Evolutionary conservation across 1,140 invertebrate genomes (phyloP).

Genomic region (Drosophila ambigua): DNA sequence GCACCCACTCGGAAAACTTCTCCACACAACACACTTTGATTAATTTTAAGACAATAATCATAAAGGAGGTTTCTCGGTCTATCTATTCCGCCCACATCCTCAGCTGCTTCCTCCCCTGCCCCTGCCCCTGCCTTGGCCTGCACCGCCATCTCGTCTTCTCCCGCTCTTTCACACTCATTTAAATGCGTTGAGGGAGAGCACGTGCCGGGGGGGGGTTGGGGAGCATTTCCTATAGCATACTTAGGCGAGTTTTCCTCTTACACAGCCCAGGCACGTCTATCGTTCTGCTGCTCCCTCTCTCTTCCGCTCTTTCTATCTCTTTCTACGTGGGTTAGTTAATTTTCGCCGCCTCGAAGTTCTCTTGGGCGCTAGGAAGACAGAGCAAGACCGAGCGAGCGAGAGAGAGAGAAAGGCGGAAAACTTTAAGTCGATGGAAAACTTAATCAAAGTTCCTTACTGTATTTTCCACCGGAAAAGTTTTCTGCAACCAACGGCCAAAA

Average conservation of each 20-base stretch:
- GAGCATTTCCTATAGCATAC: slow-evolving; percentile 63
- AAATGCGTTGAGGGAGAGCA: slow-evolving; percentile 46
- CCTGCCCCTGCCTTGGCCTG: slow-evolving; percentile 2
- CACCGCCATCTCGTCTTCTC: neutral
- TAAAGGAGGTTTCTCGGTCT: slow-evolving; percentile 50
- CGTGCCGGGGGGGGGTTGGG: slow-evolving; percentile 39
- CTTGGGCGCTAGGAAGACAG: too few relatives aligned
- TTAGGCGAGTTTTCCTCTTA: slow-evolving; percentile 50
- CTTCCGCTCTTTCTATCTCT: slow-evolving; percentile 15
- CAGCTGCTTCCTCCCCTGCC: neutral
- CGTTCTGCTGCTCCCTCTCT: neutral
- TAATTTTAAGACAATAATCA: slow-evolving; percentile 82
- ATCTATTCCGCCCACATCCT: slow-evolving; percentile 10
- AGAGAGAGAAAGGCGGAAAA: slow-evolving; percentile 13
- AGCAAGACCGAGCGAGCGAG: neutral
- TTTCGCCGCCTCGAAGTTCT: slow-evolving; percentile 53
- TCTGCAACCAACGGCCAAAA: slow-evolving; percentile 30
- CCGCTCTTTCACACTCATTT: slow-evolving; percentile 25
- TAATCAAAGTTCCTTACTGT: slow-evolving; percentile 70
- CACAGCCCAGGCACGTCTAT: slow-evolving; percentile 57
- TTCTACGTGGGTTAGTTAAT: slow-evolving; percentile 67
- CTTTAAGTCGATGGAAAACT: slow-evolving; percentile 75
- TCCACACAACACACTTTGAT: slow-evolving; percentile 70
- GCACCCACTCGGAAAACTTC: slow-evolving; percentile 15
- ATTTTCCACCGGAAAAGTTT: slow-evolving; percentile 37